Conservation (phyloP, 2,888 invertebrate genomes). For the Empis stercorea region DNA sequence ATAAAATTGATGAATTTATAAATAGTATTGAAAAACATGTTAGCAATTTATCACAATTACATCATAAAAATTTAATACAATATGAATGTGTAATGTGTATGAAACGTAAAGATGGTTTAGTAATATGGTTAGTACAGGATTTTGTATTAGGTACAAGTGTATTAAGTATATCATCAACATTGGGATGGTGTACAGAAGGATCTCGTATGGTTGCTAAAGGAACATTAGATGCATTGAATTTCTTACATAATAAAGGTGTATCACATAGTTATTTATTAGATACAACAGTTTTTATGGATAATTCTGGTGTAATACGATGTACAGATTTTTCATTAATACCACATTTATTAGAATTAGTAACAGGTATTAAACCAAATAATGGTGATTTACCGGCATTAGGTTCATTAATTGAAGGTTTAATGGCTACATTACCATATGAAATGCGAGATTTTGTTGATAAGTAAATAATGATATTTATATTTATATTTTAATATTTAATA, state of each 20-base stretch:
- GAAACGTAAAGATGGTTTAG: constrained; percentile 47
- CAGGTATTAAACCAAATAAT: constrained; percentile 24
- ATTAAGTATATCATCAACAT: constrained; percentile 27
- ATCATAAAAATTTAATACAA: constrained; percentile 58
- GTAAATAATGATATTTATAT: constrained; percentile 15
- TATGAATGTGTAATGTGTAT: constrained; percentile 59
- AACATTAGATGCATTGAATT: constrained; percentile 60
- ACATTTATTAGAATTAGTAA: constrained; percentile 29
- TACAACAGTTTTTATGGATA: constrained; percentile 59
- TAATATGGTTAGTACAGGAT: constrained; percentile 57
- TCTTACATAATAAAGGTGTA: constrained; percentile 68
- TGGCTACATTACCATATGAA: constrained; percentile 29
- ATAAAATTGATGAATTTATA: constrained; percentile 32
- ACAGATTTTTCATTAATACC: constrained; percentile 33
- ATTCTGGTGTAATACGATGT: constrained; percentile 40
- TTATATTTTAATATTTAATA: neutral
- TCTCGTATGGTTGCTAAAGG: constrained; percentile 47
- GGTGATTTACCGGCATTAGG: constrained; percentile 35
- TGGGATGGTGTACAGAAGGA: constrained; percentile 37
- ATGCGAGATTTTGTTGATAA: constrained; percentile 36
- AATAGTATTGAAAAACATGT: constrained; percentile 62
- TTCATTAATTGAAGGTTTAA: constrained; percentile 27
- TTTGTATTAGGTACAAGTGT: constrained; percentile 41
- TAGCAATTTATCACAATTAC: constrained; percentile 51
- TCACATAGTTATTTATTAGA: constrained; percentile 71